Conservation (phyloP, 2,797 vertebrate genomes). For the Telmatherina bonti region DNA sequence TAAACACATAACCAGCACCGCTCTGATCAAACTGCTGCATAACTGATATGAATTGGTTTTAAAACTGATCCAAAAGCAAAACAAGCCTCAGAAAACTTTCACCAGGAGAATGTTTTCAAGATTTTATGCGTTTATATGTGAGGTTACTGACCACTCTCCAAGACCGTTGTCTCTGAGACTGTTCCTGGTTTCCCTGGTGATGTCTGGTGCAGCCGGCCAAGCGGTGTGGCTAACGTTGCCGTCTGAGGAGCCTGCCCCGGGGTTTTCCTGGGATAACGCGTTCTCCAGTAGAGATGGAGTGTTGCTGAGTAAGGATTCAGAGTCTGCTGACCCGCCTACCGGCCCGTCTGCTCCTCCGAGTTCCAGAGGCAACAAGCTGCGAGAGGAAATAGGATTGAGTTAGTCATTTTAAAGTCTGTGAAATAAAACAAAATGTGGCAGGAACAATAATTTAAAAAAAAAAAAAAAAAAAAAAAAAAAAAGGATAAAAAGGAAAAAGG, state of each 20-base stretch:
- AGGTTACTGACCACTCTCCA: slow-evolving; percentile 87
- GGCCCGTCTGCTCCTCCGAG: slow-evolving; percentile 78
- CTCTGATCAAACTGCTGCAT: not conserved
- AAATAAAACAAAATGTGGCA: not conserved
- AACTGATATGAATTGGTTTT: not conserved
- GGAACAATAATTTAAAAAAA: not conserved
- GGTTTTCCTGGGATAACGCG: slow-evolving; percentile 89
- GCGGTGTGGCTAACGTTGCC: slow-evolving; percentile 85
- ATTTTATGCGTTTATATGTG: not conserved
- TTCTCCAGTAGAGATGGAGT: slow-evolving; percentile 91
- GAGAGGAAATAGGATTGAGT: slow-evolving; percentile 31
- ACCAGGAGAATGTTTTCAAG: not conserved
- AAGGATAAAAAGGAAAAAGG: no score
- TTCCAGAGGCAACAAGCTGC: slow-evolving; percentile 86
- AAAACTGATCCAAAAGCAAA: not conserved
- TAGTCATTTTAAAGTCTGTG: not conserved
- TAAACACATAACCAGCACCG: no score
- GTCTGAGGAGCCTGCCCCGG: slow-evolving; percentile 70
- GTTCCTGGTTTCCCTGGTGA: slow-evolving; percentile 96
- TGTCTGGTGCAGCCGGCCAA: slow-evolving; percentile 97
- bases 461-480: no score
- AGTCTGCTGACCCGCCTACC: slow-evolving; percentile 54
- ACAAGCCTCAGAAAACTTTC: not conserved
- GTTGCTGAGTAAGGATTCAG: slow-evolving; percentile 86
- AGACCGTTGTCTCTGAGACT: slow-evolving; percentile 92